A percentile compares a stretch with the other conserved stretches of the same genome.
These are phyloP conservation scores for Pelecanoides urinatrix DNA, from an alignment of 2,113 vertebrate species.

Conservation along the genomic window DNA sequence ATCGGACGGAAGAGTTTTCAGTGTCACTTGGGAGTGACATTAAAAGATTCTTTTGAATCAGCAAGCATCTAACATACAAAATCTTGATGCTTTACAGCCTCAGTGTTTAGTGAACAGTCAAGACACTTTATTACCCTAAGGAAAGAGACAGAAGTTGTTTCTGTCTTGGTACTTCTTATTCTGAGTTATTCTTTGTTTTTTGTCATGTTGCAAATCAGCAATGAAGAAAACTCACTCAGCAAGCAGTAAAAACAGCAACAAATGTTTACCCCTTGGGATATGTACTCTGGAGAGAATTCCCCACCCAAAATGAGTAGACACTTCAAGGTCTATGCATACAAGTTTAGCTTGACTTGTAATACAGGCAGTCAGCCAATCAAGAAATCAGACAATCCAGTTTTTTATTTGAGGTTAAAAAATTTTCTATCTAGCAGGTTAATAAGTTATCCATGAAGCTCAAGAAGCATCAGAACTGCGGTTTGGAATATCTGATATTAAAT, in stretches of 20 bases:
- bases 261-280: slow-evolving; percentile 61
- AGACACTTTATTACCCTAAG: slow-evolving; percentile 2
- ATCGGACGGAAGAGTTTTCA: not conserved
- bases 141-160: slow-evolving; percentile 27
- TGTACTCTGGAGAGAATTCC: slow-evolving; percentile 40
- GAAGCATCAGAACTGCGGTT: not conserved
- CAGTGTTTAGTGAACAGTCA: not conserved
- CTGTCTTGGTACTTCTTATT: slow-evolving; percentile 16
- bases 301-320: slow-evolving; percentile 35
- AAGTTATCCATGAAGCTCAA: not conserved
- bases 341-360: not conserved
- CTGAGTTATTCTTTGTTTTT: slow-evolving; percentile 20
- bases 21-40: not conserved
- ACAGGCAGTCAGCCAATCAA: slow-evolving; percentile 3
- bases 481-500: slow-evolving; percentile 42
- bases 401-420: not conserved
- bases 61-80: not conserved
- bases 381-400: not conserved
- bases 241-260: slow-evolving; percentile 48
- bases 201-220: slow-evolving; percentile 43
- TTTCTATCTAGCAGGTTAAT: not conserved
- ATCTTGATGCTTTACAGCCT: not conserved
- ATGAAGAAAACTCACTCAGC: slow-evolving; percentile 51
- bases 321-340: not conserved
- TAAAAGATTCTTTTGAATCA: not conserved